Evolutionary conservation across 2,797 vertebrate species (phyloP).

Genomic region (Trichosurus vulpecula): DNA sequence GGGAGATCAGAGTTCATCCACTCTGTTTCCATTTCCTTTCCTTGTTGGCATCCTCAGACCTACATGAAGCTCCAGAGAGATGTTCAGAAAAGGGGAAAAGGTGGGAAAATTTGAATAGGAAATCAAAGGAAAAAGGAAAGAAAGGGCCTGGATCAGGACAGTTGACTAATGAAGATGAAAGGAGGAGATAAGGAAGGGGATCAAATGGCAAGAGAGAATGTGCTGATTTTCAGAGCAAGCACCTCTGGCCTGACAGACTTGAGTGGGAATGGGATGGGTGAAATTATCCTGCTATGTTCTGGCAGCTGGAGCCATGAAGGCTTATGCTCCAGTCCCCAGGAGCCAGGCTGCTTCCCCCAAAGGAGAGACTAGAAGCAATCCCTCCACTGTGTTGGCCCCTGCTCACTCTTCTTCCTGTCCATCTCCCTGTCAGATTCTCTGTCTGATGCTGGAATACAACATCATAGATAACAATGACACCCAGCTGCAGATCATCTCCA

Average conservation of each 20-base stretch:
- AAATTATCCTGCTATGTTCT: neutral
- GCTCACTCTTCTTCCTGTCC: neutral
- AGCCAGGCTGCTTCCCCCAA: neutral
- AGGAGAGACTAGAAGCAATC: neutral
- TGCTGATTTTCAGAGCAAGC: neutral
- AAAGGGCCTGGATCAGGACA: neutral
- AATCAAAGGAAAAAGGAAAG: neutral
- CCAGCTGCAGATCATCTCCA: constrained; percentile 99
- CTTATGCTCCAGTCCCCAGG: neutral
- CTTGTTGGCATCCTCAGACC: neutral
- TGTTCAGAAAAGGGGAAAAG: neutral
- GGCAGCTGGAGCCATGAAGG: neutral
- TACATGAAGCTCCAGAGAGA: neutral
- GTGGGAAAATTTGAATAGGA: neutral
- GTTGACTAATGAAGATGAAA: neutral
- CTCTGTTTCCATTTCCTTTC: neutral
- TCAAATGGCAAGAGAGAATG: neutral
- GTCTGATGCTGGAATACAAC: constrained; percentile 99
- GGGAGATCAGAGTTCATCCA: neutral
- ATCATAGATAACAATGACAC: constrained; percentile 99
- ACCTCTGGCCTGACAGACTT: neutral
- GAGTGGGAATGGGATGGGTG: neutral
- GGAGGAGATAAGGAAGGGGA: neutral
- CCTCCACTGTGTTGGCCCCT: neutral
- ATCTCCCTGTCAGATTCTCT: constrained; percentile 90